Percentiles rank a stretch among this genome's conserved stretches.
phyloP scores from a whole-genome alignment of 2,113 vertebrate species.

The Lophius piscatorius region DNA sequence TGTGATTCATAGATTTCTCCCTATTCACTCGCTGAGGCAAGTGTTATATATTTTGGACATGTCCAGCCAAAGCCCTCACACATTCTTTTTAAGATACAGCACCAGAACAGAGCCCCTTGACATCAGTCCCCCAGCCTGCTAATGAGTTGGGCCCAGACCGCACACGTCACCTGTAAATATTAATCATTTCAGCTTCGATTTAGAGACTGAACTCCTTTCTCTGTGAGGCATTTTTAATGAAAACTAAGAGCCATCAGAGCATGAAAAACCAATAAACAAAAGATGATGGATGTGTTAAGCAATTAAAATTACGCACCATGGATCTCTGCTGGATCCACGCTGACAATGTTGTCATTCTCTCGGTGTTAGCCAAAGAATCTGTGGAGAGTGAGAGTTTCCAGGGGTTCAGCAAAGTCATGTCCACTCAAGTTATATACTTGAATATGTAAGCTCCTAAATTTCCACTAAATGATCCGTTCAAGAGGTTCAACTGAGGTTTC shows the following conservation, averaged over 20 bases:
- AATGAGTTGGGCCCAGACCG: conserved; percentile 40
- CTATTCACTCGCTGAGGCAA: conserved; percentile 43
- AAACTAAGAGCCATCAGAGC: conserved; percentile 41
- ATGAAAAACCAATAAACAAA: conserved; percentile 49
- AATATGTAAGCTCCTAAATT: conserved; percentile 21
- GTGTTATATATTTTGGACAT: conserved; percentile 40
- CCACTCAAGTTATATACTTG: conserved; percentile 25
- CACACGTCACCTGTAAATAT: conserved; percentile 66
- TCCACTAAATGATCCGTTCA: conserved; percentile 1
- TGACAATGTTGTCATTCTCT: conserved; percentile 34
- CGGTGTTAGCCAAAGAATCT: conserved; percentile 44
- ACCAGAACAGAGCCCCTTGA: conserved; percentile 13
- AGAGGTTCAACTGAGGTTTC: conserved; percentile 5
- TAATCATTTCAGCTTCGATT: conserved; percentile 42
- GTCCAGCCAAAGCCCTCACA: conserved; percentile 29
- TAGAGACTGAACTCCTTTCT: conserved; percentile 28
- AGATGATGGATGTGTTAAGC: conserved; percentile 50
- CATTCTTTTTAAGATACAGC: conserved; percentile 39
- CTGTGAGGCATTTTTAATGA: conserved; percentile 35
- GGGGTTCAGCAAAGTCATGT: conserved; percentile 28
- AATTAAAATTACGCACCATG: conserved; percentile 42
- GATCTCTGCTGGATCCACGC: conserved; percentile 32
- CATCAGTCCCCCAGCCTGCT: conserved; percentile 20
- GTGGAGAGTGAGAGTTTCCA: conserved; percentile 14
- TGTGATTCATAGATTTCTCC: conserved; percentile 23